Percentiles rank a stretch among this genome's conserved stretches.
Evolutionary conservation across 2,113 vertebrate species (phyloP).

Genomic region (Dascyllus trimaculatus): DNA sequence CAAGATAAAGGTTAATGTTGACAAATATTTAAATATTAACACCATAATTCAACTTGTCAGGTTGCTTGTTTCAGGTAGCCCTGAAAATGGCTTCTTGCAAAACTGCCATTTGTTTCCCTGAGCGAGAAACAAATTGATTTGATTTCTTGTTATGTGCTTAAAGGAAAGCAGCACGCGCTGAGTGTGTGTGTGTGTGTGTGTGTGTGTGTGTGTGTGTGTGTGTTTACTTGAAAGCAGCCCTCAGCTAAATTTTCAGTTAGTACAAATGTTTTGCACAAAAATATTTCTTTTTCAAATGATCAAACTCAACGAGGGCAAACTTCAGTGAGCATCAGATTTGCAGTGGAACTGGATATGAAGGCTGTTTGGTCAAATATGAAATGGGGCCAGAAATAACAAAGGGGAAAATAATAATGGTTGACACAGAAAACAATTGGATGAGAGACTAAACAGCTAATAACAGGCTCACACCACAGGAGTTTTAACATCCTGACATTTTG

Average conservation of each 20-base stretch:
- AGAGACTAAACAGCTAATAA: constrained; percentile 51
- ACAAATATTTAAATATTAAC: constrained; percentile 87
- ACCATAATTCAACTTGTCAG: constrained; percentile 84
- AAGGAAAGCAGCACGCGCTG: constrained; percentile 44
- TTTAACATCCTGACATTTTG: no score
- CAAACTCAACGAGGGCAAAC: constrained; percentile 24
- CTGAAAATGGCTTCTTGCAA: constrained; percentile 69
- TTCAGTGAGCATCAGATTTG: constrained; percentile 14
- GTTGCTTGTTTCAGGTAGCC: constrained; percentile 78
- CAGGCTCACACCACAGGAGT: no score
- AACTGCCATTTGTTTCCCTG: constrained; percentile 78
- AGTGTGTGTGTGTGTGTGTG: constrained; percentile 2
- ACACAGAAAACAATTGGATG: constrained; percentile 2
- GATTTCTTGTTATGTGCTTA: constrained; percentile 73
- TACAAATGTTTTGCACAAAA: constrained; percentile 26
- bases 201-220: constrained; percentile 16
- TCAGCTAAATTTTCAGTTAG: constrained; percentile 20
- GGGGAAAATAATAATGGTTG: background rate
- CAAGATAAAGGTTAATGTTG: constrained; percentile 85
- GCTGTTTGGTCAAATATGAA: constrained; percentile 9
- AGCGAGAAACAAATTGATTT: constrained; percentile 73
- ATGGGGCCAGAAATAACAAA: constrained; percentile 2
- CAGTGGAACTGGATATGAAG: constrained; percentile 7
- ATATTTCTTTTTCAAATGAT: constrained; percentile 5
- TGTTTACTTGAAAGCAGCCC: constrained; percentile 26